Evolutionary conservation across 2,113 vertebrate genomes (phyloP), one percentile per base, ranked within the genome.

Genomic region (Callorhinus ursinus): DNA sequence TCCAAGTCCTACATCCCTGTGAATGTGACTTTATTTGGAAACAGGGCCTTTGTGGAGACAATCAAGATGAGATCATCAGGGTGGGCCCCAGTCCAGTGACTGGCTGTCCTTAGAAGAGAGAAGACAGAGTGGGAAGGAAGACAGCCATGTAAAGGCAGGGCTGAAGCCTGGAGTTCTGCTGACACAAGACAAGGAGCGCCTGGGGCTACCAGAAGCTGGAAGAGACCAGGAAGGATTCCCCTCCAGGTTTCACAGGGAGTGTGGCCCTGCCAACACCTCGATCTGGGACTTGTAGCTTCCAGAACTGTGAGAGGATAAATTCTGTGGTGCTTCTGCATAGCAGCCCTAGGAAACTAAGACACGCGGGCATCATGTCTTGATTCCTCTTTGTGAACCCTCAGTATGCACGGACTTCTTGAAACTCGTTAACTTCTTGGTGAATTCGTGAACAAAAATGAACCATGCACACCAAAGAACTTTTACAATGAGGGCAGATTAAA

Each of bases 1-100:
- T 2, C 80, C 22, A 96, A 90, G 14, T 31, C 55, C 49, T 93
- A 67, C 59, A 6, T 71, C n/a, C 65, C 53, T 57, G 21, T 65
- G 65, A 61, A 46, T 59, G 33, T 76, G 33, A 82, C 88, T 90
- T 57, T 57, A 36, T 89, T 93, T 92, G 72, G 77, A 96, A 97
- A 96, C 7, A 72, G n/a, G 74, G 53, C 31, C 53, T 87, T 90
- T 71, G 71, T 10, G 42, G 33, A 59, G 72, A 16, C 76, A 88
- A 91, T 76, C 13, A 65, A 49, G 42, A 95, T 96, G 86, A 91
- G 21, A 36, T 92, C 57, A 85, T 33, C 21, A 49, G 57, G 9
- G 53, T 83, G 61, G 72, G 31, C 63, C 76, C 57, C 88, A 26
- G 57, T 22, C 82, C 65, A 71, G 53, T 46, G 63, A 81, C 76